Conservation (phyloP, 2,113 vertebrate genomes). For the Pseudorhombus dupliciocellatus region DNA sequence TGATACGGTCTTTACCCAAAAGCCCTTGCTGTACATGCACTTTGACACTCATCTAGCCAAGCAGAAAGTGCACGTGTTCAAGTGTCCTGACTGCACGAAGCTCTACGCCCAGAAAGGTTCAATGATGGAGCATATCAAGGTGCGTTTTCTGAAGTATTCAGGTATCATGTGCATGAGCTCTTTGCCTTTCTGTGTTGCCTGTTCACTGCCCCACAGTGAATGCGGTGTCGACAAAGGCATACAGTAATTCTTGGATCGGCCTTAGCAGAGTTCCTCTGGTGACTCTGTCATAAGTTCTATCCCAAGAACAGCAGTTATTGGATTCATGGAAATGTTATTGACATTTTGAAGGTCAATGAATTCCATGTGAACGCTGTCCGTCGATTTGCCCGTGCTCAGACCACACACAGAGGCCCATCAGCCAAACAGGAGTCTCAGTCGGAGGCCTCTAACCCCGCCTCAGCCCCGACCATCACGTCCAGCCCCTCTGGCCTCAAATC, state of each 20-base stretch:
- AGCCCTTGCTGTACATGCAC: slow-evolving; percentile 92
- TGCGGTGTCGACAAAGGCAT: slow-evolving; percentile 74
- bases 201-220: slow-evolving; percentile 61
- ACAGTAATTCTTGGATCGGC: slow-evolving; percentile 70
- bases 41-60: slow-evolving; percentile 94
- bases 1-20: slow-evolving; percentile 95
- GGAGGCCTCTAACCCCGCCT: slow-evolving; percentile 55
- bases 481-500: slow-evolving; percentile 58
- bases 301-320: slow-evolving; percentile 60
- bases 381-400: slow-evolving; percentile 62
- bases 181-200: slow-evolving; percentile 76
- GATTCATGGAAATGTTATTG: too few relatives aligned
- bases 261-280: slow-evolving; percentile 61
- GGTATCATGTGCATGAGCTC: background rate
- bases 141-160: slow-evolving; percentile 49
- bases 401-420: slow-evolving; percentile 76
- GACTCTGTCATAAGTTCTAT: slow-evolving; percentile 69
- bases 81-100: slow-evolving; percentile 94
- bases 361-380: accelerated
- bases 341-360: background rate
- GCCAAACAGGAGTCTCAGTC: slow-evolving; percentile 80
- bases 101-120: slow-evolving; percentile 95
- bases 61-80: slow-evolving; percentile 96
- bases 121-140: slow-evolving; percentile 97
- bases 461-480: slow-evolving; percentile 74